Conservation (phyloP, 2,888 invertebrate genomes). For the Drosophila kambysellisi region DNA sequence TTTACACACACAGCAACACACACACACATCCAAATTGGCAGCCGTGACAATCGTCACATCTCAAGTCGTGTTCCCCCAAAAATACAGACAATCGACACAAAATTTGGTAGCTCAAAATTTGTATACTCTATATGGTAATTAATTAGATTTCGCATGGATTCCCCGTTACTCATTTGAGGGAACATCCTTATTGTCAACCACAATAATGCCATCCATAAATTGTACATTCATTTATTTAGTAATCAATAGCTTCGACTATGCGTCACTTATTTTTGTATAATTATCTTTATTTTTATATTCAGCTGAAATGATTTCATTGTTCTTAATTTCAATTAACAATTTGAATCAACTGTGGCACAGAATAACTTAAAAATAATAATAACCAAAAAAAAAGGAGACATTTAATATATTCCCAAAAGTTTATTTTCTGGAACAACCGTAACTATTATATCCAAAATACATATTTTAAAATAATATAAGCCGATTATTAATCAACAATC, state of each 20-base stretch:
- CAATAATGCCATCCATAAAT: background rate
- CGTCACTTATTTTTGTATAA: background rate
- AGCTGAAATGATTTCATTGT: background rate
- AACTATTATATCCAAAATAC: background rate
- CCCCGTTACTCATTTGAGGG: background rate
- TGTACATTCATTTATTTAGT: background rate
- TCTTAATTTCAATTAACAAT: background rate
- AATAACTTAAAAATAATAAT: background rate
- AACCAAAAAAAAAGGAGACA: background rate
- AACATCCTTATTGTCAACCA: background rate
- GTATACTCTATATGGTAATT: background rate
- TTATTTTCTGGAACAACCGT: background rate
- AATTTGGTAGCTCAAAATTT: conserved; percentile 1
- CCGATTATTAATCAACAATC: background rate
- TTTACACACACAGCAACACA: background rate
- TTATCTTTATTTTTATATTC: background rate
- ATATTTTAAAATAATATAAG: background rate
- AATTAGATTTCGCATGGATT: background rate
- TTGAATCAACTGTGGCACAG: background rate
- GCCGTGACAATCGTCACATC: conserved; percentile 27
- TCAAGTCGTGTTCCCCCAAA: background rate
- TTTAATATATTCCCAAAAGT: background rate
- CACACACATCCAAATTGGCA: background rate
- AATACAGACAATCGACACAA: background rate
- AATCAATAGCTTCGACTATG: background rate